Percentiles rank a stretch among this genome's conserved stretches.
phyloP scores from a whole-genome alignment of 2,113 vertebrate species.

The Hydrolagus affinis region DNA sequence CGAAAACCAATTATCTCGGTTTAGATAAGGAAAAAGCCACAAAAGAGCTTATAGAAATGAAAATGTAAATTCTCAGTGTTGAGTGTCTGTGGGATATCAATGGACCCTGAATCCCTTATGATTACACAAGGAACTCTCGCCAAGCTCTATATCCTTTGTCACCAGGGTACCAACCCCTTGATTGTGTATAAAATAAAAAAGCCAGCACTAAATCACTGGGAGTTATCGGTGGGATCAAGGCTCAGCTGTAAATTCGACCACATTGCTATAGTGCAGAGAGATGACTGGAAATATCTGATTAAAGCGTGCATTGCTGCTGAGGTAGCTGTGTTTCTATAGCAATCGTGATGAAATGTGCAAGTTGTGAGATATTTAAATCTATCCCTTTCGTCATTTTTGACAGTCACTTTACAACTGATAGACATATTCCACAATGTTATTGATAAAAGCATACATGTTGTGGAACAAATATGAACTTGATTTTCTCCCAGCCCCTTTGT shows the following conservation, averaged over 20 bases:
- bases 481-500: background rate
- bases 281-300: slow-evolving; percentile 65
- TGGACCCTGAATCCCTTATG: slow-evolving; percentile 49
- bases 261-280: slow-evolving; percentile 51
- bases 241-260: slow-evolving; percentile 58
- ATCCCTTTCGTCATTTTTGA: slow-evolving; percentile 74
- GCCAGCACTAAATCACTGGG: slow-evolving; percentile 45
- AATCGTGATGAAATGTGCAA: slow-evolving; percentile 77
- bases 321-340: slow-evolving; percentile 81
- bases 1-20: slow-evolving; percentile 57
- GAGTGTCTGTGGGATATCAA: slow-evolving; percentile 56
- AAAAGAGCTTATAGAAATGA: slow-evolving; percentile 58
- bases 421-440: slow-evolving; percentile 65
- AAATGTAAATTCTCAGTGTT: slow-evolving; percentile 60
- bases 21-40: slow-evolving; percentile 50
- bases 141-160: slow-evolving; percentile 35
- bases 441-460: slow-evolving; percentile 59
- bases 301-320: slow-evolving; percentile 63
- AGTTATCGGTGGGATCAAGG: slow-evolving; percentile 52
- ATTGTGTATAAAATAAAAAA: slow-evolving; percentile 45
- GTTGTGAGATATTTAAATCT: slow-evolving; percentile 83
- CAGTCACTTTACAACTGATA: slow-evolving; percentile 61
- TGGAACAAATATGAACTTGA: slow-evolving; percentile 45
- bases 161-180: slow-evolving; percentile 38
- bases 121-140: slow-evolving; percentile 36